These are phyloP conservation scores for Gonocerus acuteangulatus DNA, from an alignment of 2,888 invertebrate species.

Conservation along the genomic window DNA sequence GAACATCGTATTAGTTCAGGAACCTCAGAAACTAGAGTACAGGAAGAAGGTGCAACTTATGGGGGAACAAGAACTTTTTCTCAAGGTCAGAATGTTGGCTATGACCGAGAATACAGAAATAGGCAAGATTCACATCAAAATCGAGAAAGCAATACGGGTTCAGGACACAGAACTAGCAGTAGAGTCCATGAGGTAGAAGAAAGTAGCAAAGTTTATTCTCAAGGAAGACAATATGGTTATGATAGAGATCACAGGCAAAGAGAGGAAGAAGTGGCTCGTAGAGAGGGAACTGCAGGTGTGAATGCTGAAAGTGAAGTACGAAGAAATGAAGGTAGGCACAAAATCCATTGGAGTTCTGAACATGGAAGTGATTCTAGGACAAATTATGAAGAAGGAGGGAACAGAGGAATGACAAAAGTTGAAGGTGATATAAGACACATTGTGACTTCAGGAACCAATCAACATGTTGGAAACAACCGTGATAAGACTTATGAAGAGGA, in stretches of 20 bases:
- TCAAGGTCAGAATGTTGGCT: neutral
- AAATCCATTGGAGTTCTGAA: constrained; percentile 21
- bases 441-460: neutral
- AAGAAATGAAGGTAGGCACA: constrained; percentile 23
- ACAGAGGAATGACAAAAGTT: neutral
- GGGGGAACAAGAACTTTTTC: neutral
- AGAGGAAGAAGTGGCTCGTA: neutral
- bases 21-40: too few relatives aligned
- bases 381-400: neutral
- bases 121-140: neutral
- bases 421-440: neutral
- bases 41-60: neutral
- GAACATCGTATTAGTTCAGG: too few relatives aligned
- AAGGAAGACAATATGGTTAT: constrained; percentile 35
- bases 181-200: constrained; percentile 12
- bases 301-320: constrained; percentile 25
- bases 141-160: neutral
- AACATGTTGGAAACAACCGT: neutral
- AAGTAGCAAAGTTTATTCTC: constrained; percentile 31
- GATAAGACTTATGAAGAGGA: constrained; percentile 20
- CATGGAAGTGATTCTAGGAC: neutral
- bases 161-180: neutral
- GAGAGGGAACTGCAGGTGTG: neutral
- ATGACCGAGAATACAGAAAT: neutral
- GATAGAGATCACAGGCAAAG: constrained; percentile 21